These are phyloP conservation scores for Taenioides sp. DNA, from an alignment of 2,797 vertebrate species.

Conservation along the genomic window DNA sequence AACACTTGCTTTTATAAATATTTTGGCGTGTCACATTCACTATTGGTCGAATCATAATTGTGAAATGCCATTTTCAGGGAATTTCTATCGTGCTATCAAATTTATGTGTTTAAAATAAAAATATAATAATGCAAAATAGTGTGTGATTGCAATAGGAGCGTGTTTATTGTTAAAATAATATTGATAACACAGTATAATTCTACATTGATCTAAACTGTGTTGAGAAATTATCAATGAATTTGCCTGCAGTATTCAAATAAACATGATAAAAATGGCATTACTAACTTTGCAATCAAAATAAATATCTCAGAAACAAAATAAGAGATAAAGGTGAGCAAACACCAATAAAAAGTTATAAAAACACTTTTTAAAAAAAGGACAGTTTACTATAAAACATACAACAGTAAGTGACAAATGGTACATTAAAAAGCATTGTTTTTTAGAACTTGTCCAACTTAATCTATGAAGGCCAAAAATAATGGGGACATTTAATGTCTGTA, in stretches of 20 bases:
- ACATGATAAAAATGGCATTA: slow-evolving; percentile 62
- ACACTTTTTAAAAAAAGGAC: slow-evolving; percentile 39
- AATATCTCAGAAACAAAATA: slow-evolving; percentile 74
- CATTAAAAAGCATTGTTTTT: slow-evolving; percentile 10
- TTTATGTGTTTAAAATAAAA: slow-evolving; percentile 6
- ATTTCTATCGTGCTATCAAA: background rate
- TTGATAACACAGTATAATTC: slow-evolving; percentile 77
- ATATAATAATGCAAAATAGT: slow-evolving; percentile 3
- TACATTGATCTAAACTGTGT: slow-evolving; percentile 66
- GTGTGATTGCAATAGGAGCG: slow-evolving; percentile 64
- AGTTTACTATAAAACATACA: slow-evolving; percentile 48
- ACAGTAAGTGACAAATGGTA: slow-evolving; percentile 18
- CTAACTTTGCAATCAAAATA: slow-evolving; percentile 81
- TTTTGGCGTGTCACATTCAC: background rate
- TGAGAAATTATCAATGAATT: slow-evolving; percentile 63
- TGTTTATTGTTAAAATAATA: slow-evolving; percentile 84
- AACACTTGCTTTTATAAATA: background rate
- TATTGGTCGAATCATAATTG: background rate
- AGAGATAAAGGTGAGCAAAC: slow-evolving; percentile 53
- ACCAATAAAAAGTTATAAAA: slow-evolving; percentile 65
- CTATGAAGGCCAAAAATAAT: slow-evolving; percentile 37
- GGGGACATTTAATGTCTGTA: slow-evolving; percentile 32
- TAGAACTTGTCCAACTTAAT: slow-evolving; percentile 18
- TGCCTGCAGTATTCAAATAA: slow-evolving; percentile 62
- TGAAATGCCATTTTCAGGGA: slow-evolving; percentile 4